Evolutionary conservation across 1,140 invertebrate species (phyloP), one percentile per base, ranked within the genome.

Genomic region (Teleopsis dalmanni): DNA sequence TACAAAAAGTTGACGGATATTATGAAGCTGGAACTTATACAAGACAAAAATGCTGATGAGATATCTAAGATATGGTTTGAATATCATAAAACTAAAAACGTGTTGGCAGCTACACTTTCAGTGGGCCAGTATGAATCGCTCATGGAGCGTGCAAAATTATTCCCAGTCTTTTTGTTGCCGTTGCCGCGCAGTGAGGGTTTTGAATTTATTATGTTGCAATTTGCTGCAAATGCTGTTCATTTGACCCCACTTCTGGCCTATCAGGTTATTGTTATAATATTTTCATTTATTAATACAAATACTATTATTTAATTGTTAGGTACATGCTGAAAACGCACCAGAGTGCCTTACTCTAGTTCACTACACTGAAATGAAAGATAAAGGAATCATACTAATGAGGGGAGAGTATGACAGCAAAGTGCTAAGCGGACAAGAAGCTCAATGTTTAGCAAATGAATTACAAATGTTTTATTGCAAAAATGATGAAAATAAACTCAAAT

Each of bases 301-400:
- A 11, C 18, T 31, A 23, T 18, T 19, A 29, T 25, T 42, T 45
- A 18, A 53, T 49, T 58, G 63, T 14, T 59, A 91, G 79, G 80
- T 87, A 2, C 85, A 92, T 58, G 85, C 91, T 70, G 92, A 94
- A 75, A 91, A 93, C 77, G 85, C 91, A 0, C 91, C 90, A 1
- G 88, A 92, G 66, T 93, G 90, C 71, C 72, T 95, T 16, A 87
- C 83, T 3, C 74, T 95, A 53, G 78, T 81, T 4, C 86, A 93
- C 69, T 95, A 88, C 57, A 81, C 81, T 11, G 92, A 95, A 63
- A 74, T 91, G 7, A 74, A 83, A 25, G 76, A 79, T 26, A 92
- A 93, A 72, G 84, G 80, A 7, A 78, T 94, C 43, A 80, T 94
- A 19, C 68, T 94, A 16, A 91, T 94, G 88, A 78, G 81, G 47